Base-by-base conservation (phyloP, 2,113 vertebrate species). In the Indicator maculatus region DNA sequence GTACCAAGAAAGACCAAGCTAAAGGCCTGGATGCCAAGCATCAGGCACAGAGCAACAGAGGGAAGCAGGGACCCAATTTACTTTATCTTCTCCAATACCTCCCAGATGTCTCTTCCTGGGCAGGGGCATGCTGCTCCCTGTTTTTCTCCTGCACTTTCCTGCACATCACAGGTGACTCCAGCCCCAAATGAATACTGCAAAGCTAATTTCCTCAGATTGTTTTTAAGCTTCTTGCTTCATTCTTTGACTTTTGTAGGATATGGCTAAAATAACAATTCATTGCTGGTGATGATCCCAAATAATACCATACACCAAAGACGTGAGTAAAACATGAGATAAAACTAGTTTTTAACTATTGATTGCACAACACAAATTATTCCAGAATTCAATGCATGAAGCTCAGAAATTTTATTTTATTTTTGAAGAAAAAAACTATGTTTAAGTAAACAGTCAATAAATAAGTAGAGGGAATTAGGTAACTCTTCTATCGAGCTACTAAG, bases 221-320 rank as follows among this genome's bases (percentile, higher is more conserved):
- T 73, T 69, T 75, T 18, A 63, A 72, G 30, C 55, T 31, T 55
- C 14, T 30, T 80, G 26, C 71, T 76, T 66, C 58, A 21, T 89
- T 87, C 31, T 58, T 93, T 79, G 77, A 26, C 36, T 87, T 93
- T 92, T 12, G 3, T 23, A 81, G 61, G 20, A 93, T 93, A 84
- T 45, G 15, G 31, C 39, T 92, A 67, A 86, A 95, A 84, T 52
- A 66, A 65, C 64, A 65, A 66, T 31, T 16, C 21, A 30, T 69
- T 79, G 23, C 17, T 67, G 58, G 19, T 36, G 15, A 20, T 67
- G 64, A 44, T 82, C 63, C 38, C 56, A 82, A 73, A 55, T 64
- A 79, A 75, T 24, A 64, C 11, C 73, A 83, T 61, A 33, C 10
- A 36, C 30, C 41, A 65, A 81, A 67, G 38, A 69, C 6, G 28